Evolutionary conservation across 2,888 invertebrate species (phyloP).

Genomic region (Hofmannophila pseudospretella): DNA sequence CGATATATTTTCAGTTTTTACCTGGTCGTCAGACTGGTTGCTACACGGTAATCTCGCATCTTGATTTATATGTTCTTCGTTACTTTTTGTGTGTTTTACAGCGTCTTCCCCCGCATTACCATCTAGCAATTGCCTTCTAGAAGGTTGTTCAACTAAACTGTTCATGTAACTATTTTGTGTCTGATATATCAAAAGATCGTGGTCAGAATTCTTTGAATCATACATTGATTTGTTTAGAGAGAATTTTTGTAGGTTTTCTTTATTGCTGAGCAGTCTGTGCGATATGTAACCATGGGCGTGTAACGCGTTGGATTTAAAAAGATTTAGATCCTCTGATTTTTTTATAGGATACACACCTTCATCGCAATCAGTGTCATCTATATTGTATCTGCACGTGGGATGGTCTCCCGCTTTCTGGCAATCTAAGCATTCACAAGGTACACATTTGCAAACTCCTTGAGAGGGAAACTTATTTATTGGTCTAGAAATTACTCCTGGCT

Average conservation of each 20-base stretch:
- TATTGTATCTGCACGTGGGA: background rate
- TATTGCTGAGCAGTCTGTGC: background rate
- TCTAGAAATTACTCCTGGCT: background rate
- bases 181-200: background rate
- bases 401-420: conserved; percentile 13
- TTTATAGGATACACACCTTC: background rate
- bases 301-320: background rate
- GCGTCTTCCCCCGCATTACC: too few relatives aligned
- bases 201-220: background rate
- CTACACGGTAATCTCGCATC: background rate
- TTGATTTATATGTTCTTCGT: too few relatives aligned
- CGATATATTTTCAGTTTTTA: background rate
- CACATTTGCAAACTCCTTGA: conserved; percentile 14
- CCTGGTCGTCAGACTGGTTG: too few relatives aligned
- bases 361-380: background rate
- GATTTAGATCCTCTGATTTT: background rate
- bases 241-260: background rate
- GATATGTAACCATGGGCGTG: background rate
- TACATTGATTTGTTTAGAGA: background rate
- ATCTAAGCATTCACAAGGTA: conserved; percentile 17
- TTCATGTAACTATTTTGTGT: background rate
- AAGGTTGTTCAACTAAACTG: background rate
- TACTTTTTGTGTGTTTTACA: too few relatives aligned
- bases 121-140: background rate
- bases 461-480: conserved; percentile 3